phyloP scores from a whole-genome alignment of 2,888 invertebrate genomes.

The Apotomis capreana region DNA sequence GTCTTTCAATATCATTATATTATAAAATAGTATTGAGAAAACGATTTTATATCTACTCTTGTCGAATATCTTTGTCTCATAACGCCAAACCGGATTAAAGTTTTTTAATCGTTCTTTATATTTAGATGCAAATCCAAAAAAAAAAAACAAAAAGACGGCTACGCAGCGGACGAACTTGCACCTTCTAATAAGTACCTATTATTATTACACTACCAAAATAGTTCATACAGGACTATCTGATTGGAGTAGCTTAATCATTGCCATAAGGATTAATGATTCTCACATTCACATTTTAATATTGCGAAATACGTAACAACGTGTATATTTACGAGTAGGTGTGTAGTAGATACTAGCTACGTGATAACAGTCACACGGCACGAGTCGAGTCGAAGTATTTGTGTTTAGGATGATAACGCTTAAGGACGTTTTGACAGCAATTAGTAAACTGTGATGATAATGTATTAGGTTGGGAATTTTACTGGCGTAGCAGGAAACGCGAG shows the following conservation, averaged over 20 bases:
- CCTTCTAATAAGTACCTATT: too few relatives aligned
- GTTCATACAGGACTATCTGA: too few relatives aligned
- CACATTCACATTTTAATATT: constrained; percentile 2
- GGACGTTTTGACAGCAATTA: constrained; percentile 28
- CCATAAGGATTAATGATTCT: not conserved
- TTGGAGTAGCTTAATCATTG: not conserved
- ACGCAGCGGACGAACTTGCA: too few relatives aligned
- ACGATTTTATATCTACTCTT: too few relatives aligned
- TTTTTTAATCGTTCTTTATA: too few relatives aligned
- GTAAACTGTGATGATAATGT: constrained; percentile 25
- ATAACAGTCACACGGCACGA: constrained; percentile 22
- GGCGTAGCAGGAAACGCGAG: constrained; percentile 16
- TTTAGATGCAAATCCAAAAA: too few relatives aligned
- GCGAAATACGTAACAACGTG: constrained; percentile 13
- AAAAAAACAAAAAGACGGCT: too few relatives aligned
- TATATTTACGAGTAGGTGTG: not conserved
- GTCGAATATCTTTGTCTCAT: too few relatives aligned
- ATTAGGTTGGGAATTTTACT: constrained; percentile 23
- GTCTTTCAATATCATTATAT: too few relatives aligned
- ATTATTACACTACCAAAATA: too few relatives aligned
- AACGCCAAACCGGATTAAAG: too few relatives aligned
- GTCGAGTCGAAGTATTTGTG: constrained; percentile 21
- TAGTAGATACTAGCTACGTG: constrained; percentile 17
- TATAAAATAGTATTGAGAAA: too few relatives aligned
- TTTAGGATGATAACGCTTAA: constrained; percentile 21